These are phyloP conservation scores for Dendroctonus ponderosae DNA, from an alignment of 1,140 invertebrate genomes.

Conservation along the genomic window DNA sequence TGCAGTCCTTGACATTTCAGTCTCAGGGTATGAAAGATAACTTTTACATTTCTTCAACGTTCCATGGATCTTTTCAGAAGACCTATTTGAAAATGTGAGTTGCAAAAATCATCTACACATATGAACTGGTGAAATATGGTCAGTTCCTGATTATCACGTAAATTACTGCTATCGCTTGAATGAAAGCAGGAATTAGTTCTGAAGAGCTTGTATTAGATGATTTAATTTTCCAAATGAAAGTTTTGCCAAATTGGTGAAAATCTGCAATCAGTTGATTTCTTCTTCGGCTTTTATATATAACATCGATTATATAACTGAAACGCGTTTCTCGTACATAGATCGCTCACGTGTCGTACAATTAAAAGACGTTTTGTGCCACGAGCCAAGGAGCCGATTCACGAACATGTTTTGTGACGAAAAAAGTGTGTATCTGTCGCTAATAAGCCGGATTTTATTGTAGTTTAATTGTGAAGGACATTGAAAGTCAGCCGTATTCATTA, in stretches of 20 bases:
- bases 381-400: constrained; percentile 1
- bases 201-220: too few species aligned
- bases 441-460: neutral
- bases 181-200: too few species aligned
- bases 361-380: constrained; percentile 6
- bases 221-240: neutral
- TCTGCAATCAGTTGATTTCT: constrained; percentile 1
- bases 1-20: too few species aligned
- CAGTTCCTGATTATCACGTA: too few species aligned
- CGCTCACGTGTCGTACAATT: constrained; percentile 9
- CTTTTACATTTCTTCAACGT: too few species aligned
- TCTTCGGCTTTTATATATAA: neutral
- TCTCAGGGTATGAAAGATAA: too few species aligned
- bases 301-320: constrained; percentile 5
- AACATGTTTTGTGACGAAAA: neutral
- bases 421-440: neutral
- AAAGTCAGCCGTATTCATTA: neutral
- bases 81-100: too few species aligned
- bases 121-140: too few species aligned
- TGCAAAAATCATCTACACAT: too few species aligned
- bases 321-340: constrained; percentile 5
- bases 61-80: too few species aligned
- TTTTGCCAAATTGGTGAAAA: neutral
- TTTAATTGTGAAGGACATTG: neutral
- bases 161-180: too few species aligned